These are phyloP conservation scores for Latrodectus geometricus DNA, from an alignment of 1,140 invertebrate species.

Conservation along the genomic window DNA sequence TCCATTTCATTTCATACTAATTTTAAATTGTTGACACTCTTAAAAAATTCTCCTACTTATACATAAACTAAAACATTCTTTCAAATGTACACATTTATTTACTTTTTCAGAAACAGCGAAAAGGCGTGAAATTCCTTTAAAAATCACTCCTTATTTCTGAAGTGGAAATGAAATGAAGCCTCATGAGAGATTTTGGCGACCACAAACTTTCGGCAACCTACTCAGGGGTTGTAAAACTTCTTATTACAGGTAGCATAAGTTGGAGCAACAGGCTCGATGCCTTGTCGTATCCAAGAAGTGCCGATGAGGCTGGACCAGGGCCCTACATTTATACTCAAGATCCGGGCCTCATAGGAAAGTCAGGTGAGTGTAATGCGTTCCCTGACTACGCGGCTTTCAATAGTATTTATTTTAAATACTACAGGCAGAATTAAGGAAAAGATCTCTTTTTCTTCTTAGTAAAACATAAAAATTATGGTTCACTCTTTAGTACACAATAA, in stretches of 20 bases:
- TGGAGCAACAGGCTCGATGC: constrained; percentile 16
- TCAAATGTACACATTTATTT: too few relatives aligned
- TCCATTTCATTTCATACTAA: too few relatives aligned
- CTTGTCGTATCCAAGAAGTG: background rate
- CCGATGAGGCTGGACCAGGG: background rate
- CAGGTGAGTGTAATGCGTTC: constrained; percentile 33
- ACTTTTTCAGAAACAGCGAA: too few relatives aligned
- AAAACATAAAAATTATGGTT: too few relatives aligned
- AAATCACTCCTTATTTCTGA: background rate
- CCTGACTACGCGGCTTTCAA: background rate
- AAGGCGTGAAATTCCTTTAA: too few relatives aligned
- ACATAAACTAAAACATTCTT: too few relatives aligned
- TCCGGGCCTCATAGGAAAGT: constrained; percentile 2
- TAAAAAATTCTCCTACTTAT: too few relatives aligned
- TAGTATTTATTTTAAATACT: too few relatives aligned
- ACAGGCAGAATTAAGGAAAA: too few relatives aligned
- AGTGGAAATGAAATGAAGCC: background rate
- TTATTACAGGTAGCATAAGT: background rate
- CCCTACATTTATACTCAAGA: constrained; percentile 5
- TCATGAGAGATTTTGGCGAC: background rate
- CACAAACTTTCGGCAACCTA: constrained; percentile 7
- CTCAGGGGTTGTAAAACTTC: background rate
- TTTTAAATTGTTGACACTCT: too few relatives aligned
- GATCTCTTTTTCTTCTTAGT: too few relatives aligned
- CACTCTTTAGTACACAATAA: too few relatives aligned